These are phyloP conservation scores for Lophochroa leadbeateri DNA, from an alignment of 2,113 vertebrate species.

Conservation along the genomic window DNA sequence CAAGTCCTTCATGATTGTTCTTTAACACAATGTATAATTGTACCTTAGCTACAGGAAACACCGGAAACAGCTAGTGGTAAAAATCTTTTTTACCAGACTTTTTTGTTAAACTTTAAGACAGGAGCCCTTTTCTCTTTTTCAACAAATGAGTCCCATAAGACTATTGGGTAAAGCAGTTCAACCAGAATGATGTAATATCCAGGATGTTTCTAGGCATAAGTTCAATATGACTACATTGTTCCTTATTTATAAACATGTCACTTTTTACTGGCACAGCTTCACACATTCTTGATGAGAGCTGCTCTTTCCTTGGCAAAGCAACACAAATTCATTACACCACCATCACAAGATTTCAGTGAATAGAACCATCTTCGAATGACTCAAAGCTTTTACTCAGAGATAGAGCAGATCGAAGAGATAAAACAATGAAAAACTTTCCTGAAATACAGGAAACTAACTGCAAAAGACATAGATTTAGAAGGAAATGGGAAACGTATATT, in stretches of 20 bases:
- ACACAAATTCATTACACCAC: background rate
- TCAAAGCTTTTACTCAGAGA: conserved; percentile 11
- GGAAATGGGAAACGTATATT: background rate
- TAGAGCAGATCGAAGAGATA: background rate
- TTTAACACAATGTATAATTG: background rate
- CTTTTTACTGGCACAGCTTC: conserved; percentile 52
- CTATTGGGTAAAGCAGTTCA: background rate
- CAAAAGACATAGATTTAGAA: background rate
- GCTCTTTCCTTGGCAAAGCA: conserved; percentile 48
- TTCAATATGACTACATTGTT: conserved; percentile 25
- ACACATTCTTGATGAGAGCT: conserved; percentile 32
- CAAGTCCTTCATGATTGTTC: background rate
- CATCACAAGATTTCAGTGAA: conserved; percentile 5
- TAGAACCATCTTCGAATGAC: conserved; percentile 1
- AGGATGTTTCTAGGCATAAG: conserved; percentile 37
- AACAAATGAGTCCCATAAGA: conserved; percentile 5
- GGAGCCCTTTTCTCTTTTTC: background rate
- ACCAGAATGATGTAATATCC: background rate
- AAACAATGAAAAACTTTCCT: background rate
- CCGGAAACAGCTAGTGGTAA: background rate
- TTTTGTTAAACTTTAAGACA: background rate
- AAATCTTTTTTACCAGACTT: background rate
- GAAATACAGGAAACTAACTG: conserved; percentile 8
- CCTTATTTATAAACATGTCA: conserved; percentile 58
- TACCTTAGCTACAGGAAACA: background rate